Percentiles rank a stretch among this genome's conserved stretches.
Conservation (phyloP, 1,140 invertebrate species). For the Periplaneta americana region DNA sequence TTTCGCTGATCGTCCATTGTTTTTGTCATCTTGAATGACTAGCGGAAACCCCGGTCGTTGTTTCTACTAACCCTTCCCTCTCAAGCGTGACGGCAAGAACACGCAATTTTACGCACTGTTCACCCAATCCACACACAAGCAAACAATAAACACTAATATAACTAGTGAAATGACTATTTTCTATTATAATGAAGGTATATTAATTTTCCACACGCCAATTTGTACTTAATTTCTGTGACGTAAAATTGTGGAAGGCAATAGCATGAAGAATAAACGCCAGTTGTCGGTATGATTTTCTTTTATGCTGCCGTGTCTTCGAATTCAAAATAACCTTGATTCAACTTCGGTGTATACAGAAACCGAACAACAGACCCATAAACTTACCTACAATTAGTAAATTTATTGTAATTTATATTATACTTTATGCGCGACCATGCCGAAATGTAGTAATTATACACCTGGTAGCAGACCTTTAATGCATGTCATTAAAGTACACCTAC, state of each 20-base stretch:
- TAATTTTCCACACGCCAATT: not conserved
- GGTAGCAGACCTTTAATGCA: too few relatives aligned
- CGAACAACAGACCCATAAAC: too few relatives aligned
- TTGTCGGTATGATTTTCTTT: not conserved
- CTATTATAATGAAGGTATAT: not conserved
- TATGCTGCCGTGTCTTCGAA: too few relatives aligned
- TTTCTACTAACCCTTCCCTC: not conserved
- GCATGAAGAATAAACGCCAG: not conserved
- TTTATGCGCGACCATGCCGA: too few relatives aligned
- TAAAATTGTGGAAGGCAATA: not conserved
- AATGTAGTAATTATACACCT: too few relatives aligned
- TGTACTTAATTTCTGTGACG: not conserved
- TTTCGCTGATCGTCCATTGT: not conserved
- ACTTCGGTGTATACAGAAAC: too few relatives aligned
- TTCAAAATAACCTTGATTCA: too few relatives aligned
- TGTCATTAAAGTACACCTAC: too few relatives aligned
- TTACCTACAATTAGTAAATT: too few relatives aligned
- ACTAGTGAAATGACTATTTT: not conserved
- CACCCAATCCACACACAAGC: not conserved
- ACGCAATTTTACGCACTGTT: not conserved
- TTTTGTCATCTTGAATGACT: not conserved
- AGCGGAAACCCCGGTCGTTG: not conserved
- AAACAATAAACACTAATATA: not conserved
- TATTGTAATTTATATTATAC: too few relatives aligned
- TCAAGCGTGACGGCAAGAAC: not conserved